Evolutionary conservation across 2,888 invertebrate species (phyloP).

Genomic region (Leucoma salicis): DNA sequence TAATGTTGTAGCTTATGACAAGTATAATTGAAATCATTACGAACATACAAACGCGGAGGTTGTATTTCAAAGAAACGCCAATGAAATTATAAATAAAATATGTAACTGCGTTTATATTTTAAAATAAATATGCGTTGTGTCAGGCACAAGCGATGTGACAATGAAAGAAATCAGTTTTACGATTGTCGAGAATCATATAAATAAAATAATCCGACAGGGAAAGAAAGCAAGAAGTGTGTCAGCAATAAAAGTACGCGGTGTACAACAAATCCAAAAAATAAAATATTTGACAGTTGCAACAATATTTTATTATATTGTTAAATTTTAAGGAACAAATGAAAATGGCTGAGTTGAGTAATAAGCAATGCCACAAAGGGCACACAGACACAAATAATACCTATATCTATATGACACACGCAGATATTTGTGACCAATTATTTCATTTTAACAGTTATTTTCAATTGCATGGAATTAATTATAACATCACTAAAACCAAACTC

Average conservation of each 20-base stretch:
- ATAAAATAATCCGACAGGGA: constrained; percentile 11
- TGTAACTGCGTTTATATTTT: too few relatives aligned
- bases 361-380: constrained; percentile 11
- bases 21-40: too few relatives aligned
- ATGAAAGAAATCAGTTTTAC: constrained; percentile 5
- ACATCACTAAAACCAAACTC: constrained; percentile 34
- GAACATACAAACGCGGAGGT: too few relatives aligned
- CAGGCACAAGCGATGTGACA: neutral
- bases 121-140: too few relatives aligned
- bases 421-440: constrained; percentile 18
- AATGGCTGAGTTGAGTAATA: neutral
- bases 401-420: neutral
- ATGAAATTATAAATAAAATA: too few relatives aligned
- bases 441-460: constrained; percentile 39
- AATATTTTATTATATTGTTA: constrained; percentile 27
- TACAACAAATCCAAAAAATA: constrained; percentile 22
- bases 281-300: constrained; percentile 15
- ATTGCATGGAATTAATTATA: constrained; percentile 41
- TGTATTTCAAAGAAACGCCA: too few relatives aligned
- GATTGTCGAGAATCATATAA: constrained; percentile 14
- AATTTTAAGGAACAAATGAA: neutral
- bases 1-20: too few relatives aligned
- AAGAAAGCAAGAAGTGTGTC: constrained; percentile 18
- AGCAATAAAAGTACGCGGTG: constrained; percentile 16
- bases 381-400: neutral